phyloP scores from a whole-genome alignment of 1,140 invertebrate genomes.

The Drosophila melanogaster region Release_6_plus_ISO1_MT NT_033779.5:18527001-18527500 shows the following conservation, averaged over 20 bases:
- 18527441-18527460: slow-evolving; percentile 86
- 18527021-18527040: slow-evolving; percentile 91
- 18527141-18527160: slow-evolving; percentile 86
- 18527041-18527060: slow-evolving; percentile 97
- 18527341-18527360: slow-evolving; percentile 73
- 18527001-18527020: slow-evolving; percentile 85
- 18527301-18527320: slow-evolving; percentile 85
- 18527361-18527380: slow-evolving; percentile 79
- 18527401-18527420: slow-evolving; percentile 91
- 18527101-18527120: slow-evolving; percentile 90
- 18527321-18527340: slow-evolving; percentile 85
- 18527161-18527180: slow-evolving; percentile 87
- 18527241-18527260: slow-evolving; percentile 91
- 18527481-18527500: background rate
- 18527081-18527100: slow-evolving; percentile 93
- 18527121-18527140: slow-evolving; percentile 93
- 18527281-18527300: slow-evolving; percentile 89
- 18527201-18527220: slow-evolving; percentile 73
- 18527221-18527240: slow-evolving; percentile 88
- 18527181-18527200: slow-evolving; percentile 71
- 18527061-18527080: slow-evolving; percentile 94
- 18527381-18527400: slow-evolving; percentile 87
- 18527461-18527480: background rate
- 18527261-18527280: slow-evolving; percentile 91
- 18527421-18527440: slow-evolving; percentile 87